Conservation (phyloP, 2,888 invertebrate species). For the Peribatodes rhomboidaria region DNA sequence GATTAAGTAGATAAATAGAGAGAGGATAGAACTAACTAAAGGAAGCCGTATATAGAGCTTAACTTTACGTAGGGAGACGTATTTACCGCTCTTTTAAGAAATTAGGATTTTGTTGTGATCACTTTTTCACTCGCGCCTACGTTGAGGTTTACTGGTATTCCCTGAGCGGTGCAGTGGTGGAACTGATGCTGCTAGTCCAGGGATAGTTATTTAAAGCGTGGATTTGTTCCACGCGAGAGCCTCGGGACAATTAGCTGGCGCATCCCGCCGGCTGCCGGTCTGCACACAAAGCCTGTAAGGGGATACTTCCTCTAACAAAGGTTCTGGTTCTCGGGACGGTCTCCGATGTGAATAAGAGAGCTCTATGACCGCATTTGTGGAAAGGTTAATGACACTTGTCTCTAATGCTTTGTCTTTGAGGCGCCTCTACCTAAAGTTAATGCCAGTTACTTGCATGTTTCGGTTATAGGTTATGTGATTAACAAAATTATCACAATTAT, state of each 20-base stretch:
- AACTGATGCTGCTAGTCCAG: constrained; percentile 70
- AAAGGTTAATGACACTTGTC: constrained; percentile 32
- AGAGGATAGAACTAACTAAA: too few species aligned
- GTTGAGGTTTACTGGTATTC: constrained; percentile 43
- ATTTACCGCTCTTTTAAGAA: constrained; percentile 5
- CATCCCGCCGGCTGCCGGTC: constrained; percentile 72
- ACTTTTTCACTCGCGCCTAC: constrained; percentile 52
- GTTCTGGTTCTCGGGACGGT: constrained; percentile 70
- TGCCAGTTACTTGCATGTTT: not conserved
- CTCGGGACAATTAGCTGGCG: constrained; percentile 74
- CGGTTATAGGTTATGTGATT: too few species aligned
- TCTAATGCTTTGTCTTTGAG: constrained; percentile 12
- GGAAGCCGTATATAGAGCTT: not conserved
- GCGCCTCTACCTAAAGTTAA: not conserved
- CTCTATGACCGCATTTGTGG: constrained; percentile 49
- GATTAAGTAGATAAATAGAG: too few species aligned
- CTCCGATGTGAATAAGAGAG: constrained; percentile 59
- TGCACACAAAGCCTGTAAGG: constrained; percentile 79
- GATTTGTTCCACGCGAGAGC: constrained; percentile 74
- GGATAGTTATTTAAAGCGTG: constrained; percentile 76
- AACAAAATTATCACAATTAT: not conserved
- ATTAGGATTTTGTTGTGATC: not conserved
- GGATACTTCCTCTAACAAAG: constrained; percentile 83
- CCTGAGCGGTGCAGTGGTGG: constrained; percentile 53
- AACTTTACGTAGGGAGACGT: not conserved